Conservation (phyloP, 2,113 vertebrate genomes). For the Eupsittula cactorum region DNA sequence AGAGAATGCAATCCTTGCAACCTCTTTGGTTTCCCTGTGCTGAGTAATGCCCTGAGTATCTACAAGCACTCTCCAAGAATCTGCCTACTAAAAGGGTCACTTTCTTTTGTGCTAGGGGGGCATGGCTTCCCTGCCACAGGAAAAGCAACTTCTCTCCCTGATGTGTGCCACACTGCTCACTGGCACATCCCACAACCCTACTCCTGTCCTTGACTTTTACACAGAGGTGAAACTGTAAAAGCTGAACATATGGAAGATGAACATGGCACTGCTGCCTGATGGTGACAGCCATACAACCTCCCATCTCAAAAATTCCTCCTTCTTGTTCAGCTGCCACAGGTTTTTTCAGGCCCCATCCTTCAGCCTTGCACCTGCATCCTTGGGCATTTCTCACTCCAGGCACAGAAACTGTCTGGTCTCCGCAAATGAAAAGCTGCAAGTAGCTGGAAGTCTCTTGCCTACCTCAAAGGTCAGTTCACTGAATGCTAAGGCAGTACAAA, state of each 20-base stretch:
- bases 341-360: neutral
- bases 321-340: neutral
- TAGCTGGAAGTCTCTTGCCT: neutral
- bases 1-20: neutral
- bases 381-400: neutral
- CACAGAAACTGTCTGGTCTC: neutral
- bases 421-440: neutral
- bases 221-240: neutral
- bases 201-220: neutral
- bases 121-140: neutral
- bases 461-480: neutral
- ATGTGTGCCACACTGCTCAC: neutral
- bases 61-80: neutral
- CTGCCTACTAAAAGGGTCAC: neutral
- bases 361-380: neutral
- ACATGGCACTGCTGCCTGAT: neutral
- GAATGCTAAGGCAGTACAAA: neutral
- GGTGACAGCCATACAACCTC: neutral
- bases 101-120: neutral
- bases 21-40: conserved; percentile 7
- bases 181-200: neutral
- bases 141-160: neutral
- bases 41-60: neutral
- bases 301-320: neutral
- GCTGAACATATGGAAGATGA: neutral